phyloP scores from a whole-genome alignment of 30 jellyfish, hydroid and myxozoan genomes.

The Pelagia noctiluca region DNA sequence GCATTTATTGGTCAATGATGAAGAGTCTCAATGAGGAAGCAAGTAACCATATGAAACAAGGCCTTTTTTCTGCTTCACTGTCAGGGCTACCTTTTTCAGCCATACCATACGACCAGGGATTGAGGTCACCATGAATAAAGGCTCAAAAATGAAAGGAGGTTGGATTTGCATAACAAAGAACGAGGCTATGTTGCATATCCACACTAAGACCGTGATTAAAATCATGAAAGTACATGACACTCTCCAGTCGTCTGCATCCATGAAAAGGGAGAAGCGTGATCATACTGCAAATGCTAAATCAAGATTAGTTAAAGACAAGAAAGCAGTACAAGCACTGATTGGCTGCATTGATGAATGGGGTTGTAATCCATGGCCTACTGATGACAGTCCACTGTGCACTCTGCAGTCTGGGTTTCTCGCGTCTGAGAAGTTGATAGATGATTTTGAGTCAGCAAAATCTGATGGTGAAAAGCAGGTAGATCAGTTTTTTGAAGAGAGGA shows the following conservation, averaged over 20 bases:
- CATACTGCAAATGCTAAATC: background rate
- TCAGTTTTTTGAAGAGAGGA: background rate
- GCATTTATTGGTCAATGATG: background rate
- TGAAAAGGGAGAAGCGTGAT: background rate
- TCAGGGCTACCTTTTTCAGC: background rate
- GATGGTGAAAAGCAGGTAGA: background rate
- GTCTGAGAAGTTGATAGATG: constrained; percentile 1
- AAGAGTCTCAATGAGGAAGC: background rate
- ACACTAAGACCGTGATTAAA: background rate
- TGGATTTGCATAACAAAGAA: background rate
- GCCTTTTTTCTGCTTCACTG: background rate
- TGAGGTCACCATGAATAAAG: constrained; percentile 26
- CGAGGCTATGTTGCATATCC: background rate
- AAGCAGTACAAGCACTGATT: background rate
- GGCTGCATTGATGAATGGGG: background rate
- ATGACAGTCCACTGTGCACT: background rate
- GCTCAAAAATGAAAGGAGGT: constrained; percentile 27
- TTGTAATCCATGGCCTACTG: background rate
- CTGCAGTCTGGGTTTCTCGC: constrained; percentile 3
- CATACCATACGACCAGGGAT: constrained; percentile 15
- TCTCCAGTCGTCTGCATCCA: background rate
- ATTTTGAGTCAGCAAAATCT: background rate
- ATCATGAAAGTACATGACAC: background rate
- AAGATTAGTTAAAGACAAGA: background rate
- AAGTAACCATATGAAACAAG: background rate